Conservation (phyloP, 2,797 vertebrate species). For the Malacoctenus gilli region DNA sequence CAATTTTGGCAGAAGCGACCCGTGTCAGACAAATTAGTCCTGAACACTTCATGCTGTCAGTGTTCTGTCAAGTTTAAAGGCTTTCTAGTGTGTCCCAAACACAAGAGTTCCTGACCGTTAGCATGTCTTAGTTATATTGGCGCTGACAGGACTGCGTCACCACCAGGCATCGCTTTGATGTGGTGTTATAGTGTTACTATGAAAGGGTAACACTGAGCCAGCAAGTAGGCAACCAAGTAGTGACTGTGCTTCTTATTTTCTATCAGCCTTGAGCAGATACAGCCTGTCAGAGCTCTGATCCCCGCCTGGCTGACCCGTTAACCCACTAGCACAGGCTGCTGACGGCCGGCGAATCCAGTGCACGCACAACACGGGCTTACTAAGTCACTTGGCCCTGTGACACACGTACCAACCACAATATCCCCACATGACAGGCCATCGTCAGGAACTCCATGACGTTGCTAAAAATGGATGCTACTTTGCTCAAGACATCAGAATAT, state of each 20-base stretch:
- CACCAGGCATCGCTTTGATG: slow-evolving; percentile 30
- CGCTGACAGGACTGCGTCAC: slow-evolving; percentile 55
- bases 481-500: slow-evolving; percentile 1
- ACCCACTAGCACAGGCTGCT: slow-evolving; percentile 61
- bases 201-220: slow-evolving; percentile 28
- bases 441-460: slow-evolving; percentile 25
- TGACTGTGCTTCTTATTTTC: slow-evolving; percentile 39
- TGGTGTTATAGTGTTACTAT: slow-evolving; percentile 36
- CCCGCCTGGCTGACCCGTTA: slow-evolving; percentile 67
- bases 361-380: slow-evolving; percentile 33
- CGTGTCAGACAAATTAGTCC: slow-evolving; percentile 2
- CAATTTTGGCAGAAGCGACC: neutral
- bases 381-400: slow-evolving; percentile 34
- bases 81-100: slow-evolving; percentile 41
- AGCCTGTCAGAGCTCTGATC: slow-evolving; percentile 54
- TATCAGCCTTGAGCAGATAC: slow-evolving; percentile 26
- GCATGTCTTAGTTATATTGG: slow-evolving; percentile 51
- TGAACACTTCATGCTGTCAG: slow-evolving; percentile 10
- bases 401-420: slow-evolving; percentile 29
- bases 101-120: slow-evolving; percentile 40
- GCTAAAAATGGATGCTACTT: slow-evolving; percentile 8
- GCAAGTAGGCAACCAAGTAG: slow-evolving; percentile 18
- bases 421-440: slow-evolving; percentile 25
- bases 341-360: slow-evolving; percentile 10
- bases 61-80: slow-evolving; percentile 28